Conservation (phyloP, 2,888 invertebrate species). For the Apotomis turbidana region DNA sequence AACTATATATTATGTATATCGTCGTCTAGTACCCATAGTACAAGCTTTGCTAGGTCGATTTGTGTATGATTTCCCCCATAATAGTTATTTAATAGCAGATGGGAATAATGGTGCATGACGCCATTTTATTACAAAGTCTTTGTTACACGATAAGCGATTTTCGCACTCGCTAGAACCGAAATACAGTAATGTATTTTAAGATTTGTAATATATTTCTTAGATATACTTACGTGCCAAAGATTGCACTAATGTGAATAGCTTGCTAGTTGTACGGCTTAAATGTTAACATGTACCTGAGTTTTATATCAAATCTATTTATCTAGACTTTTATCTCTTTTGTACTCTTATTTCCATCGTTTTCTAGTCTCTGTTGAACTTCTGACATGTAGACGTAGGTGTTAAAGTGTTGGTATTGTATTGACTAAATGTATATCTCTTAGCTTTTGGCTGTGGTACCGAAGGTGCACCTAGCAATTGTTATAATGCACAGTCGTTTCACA, state of each 20-base stretch:
- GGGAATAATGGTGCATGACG: too few species aligned
- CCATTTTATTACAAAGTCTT: too few species aligned
- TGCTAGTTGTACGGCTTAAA: constrained; percentile 37
- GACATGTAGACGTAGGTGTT: constrained; percentile 36
- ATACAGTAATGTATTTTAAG: neutral
- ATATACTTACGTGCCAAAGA: constrained; percentile 59
- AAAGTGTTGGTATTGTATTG: constrained; percentile 34
- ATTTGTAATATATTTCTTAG: constrained; percentile 46
- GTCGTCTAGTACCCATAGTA: too few species aligned
- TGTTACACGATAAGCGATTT: too few species aligned
- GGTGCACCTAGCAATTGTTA: constrained; percentile 52
- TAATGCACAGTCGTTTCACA: constrained; percentile 43
- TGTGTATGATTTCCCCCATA: too few species aligned
- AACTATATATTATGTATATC: too few species aligned
- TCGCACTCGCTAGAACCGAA: too few species aligned
- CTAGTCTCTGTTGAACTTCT: constrained; percentile 36
- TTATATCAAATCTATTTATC: constrained; percentile 40
- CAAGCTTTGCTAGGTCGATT: too few species aligned
- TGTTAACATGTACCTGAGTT: constrained; percentile 41
- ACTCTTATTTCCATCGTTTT: constrained; percentile 30
- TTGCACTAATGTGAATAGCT: constrained; percentile 46
- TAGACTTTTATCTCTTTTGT: constrained; percentile 37
- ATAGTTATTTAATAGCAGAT: too few species aligned
- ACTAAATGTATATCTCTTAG: constrained; percentile 38
- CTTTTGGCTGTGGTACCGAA: constrained; percentile 46